Percentiles rank a stretch among this genome's conserved stretches.
Evolutionary conservation across 2,888 invertebrate genomes (phyloP).

Genomic region (Smittia aterrima): DNA sequence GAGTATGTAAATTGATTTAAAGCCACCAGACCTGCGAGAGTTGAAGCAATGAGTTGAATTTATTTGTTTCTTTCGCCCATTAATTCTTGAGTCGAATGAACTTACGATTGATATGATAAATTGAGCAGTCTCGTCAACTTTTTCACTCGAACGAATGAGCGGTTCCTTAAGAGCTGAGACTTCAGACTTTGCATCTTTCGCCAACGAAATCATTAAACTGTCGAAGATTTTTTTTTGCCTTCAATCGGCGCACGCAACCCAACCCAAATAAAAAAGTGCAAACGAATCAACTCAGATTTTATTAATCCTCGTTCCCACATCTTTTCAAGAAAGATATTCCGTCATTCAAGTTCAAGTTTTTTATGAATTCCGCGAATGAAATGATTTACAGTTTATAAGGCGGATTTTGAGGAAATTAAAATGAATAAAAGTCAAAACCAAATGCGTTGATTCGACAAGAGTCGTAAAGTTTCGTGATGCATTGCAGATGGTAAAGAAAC

Average conservation of each 20-base stretch:
- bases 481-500: neutral
- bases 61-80: no score
- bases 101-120: no score
- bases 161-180: no score
- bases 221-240: no score
- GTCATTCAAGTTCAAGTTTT: constrained; percentile 9
- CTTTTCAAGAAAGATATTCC: neutral
- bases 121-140: no score
- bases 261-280: no score
- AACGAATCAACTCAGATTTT: neutral
- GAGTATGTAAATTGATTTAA: constrained; percentile 37
- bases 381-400: constrained; percentile 30
- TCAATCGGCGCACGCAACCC: neutral
- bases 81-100: no score
- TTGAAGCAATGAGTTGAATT: neutral
- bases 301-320: neutral
- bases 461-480: constrained; percentile 26
- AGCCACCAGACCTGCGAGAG: constrained; percentile 30
- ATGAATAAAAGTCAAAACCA: neutral
- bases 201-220: no score
- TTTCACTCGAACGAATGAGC: no score
- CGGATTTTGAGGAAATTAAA: constrained; percentile 21
- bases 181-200: no score
- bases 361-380: constrained; percentile 35
- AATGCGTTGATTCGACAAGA: constrained; percentile 32